A percentile compares a stretch with the other conserved stretches of the same genome.
Evolutionary conservation across 2,888 invertebrate species (phyloP).

Genomic region (Drosophila hawaiiensis): DNA sequence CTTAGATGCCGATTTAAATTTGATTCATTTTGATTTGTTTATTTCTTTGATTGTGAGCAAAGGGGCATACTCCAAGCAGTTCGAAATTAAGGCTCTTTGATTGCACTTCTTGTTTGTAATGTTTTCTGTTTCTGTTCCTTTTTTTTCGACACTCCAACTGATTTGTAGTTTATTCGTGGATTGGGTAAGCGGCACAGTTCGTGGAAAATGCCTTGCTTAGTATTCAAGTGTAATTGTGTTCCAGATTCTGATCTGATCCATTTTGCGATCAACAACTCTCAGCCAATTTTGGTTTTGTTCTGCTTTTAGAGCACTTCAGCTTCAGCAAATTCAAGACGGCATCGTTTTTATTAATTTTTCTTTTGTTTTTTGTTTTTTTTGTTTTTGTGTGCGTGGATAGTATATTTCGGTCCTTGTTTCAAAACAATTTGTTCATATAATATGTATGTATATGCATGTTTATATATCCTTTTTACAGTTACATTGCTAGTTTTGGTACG

Average conservation of each 20-base stretch:
- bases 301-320: slow-evolving; percentile 19
- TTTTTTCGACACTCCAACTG: not conserved
- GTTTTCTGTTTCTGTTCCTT: not conserved
- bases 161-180: slow-evolving; percentile 17
- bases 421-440: slow-evolving; percentile 52
- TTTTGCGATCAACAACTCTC: slow-evolving; percentile 11
- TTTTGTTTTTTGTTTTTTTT: not conserved
- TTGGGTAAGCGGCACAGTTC: not conserved
- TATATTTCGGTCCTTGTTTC: slow-evolving; percentile 59
- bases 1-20: slow-evolving; percentile 47
- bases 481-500: not conserved
- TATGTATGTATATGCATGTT: not conserved
- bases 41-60: slow-evolving; percentile 60
- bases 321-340: slow-evolving; percentile 53
- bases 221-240: slow-evolving; percentile 1
- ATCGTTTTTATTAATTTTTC: slow-evolving; percentile 11
- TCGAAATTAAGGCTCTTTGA: slow-evolving; percentile 44
- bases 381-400: not conserved
- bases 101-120: slow-evolving; percentile 7
- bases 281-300: slow-evolving; percentile 3
- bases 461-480: slow-evolving; percentile 4
- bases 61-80: slow-evolving; percentile 64
- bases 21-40: slow-evolving; percentile 9
- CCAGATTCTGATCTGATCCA: slow-evolving; percentile 1
- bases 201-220: not conserved